Percentiles rank a stretch among this genome's conserved stretches.
Evolutionary conservation across 2,113 vertebrate genomes (phyloP).

Genomic region (Pituophis catenifer): DNA sequence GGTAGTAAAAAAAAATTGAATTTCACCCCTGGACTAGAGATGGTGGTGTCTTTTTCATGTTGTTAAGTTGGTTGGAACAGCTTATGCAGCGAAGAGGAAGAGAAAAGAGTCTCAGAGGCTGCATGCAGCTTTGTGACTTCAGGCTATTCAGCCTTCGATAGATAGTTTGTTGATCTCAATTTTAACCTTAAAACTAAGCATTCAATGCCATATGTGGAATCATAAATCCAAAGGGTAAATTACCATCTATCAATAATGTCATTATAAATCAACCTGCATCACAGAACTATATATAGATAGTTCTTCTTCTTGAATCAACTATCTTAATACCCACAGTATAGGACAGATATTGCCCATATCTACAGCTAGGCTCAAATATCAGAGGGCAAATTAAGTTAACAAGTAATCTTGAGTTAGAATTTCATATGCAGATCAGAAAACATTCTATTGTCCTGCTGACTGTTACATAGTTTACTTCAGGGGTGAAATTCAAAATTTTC

Average conservation of each 20-base stretch:
- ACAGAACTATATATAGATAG: neutral
- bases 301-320: neutral
- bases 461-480: neutral
- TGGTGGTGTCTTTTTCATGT: neutral
- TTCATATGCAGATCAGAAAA: neutral
- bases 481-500: too few relatives aligned
- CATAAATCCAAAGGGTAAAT: neutral
- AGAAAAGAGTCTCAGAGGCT: neutral
- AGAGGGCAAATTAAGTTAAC: neutral
- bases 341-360: neutral
- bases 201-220: neutral
- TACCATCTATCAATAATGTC: neutral
- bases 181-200: neutral
- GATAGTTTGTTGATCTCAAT: neutral
- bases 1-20: too few relatives aligned
- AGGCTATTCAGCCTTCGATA: neutral
- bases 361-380: neutral
- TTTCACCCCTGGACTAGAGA: neutral
- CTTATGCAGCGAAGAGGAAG: neutral
- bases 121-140: neutral
- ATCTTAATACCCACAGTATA: neutral
- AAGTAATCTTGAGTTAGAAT: neutral
- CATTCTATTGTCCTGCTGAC: neutral
- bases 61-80: neutral
- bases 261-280: neutral